These are phyloP conservation scores for Aporophyla nigra DNA, from an alignment of 2,888 invertebrate genomes.

Conservation along the genomic window DNA sequence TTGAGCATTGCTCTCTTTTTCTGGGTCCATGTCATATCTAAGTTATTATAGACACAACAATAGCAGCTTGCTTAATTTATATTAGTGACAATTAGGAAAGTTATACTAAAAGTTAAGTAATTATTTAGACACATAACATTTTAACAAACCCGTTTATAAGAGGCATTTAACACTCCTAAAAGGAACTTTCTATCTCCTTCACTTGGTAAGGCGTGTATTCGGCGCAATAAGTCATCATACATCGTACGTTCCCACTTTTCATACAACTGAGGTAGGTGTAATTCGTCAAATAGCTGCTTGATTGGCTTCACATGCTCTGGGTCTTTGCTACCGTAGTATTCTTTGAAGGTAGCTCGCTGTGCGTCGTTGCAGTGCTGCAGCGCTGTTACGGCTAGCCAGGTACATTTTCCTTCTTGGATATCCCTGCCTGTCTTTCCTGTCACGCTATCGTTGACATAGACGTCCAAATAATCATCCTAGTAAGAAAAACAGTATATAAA, in stretches of 20 bases:
- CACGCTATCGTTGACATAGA: constrained; percentile 21
- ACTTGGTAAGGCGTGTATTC: constrained; percentile 34
- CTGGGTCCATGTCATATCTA: neutral
- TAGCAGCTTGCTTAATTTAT: no score
- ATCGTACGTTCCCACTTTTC: constrained; percentile 15
- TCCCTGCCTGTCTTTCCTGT: constrained; percentile 92
- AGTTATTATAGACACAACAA: neutral
- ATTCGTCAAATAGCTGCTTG: constrained; percentile 86
- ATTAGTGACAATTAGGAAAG: neutral
- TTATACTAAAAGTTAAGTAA: neutral
- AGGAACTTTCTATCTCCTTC: constrained; percentile 28
- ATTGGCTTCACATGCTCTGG: constrained; percentile 90
- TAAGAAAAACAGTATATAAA: neutral
- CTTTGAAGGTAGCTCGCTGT: constrained; percentile 89
- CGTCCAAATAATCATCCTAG: constrained; percentile 49
- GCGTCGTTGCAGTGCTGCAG: constrained; percentile 92
- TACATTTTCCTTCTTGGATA: constrained; percentile 97
- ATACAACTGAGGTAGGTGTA: constrained; percentile 87
- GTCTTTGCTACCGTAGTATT: constrained; percentile 93
- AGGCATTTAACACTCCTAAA: constrained; percentile 14
- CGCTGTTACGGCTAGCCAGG: constrained; percentile 96
- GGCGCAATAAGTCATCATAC: constrained; percentile 15
- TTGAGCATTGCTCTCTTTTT: neutral
- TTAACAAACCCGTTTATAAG: constrained; percentile 22
- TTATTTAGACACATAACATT: neutral